A percentile compares a stretch with the other conserved stretches of the same genome.
These are phyloP conservation scores for Corythaixoides concolor DNA, from an alignment of 2,113 vertebrate species.

Conservation along the genomic window DNA sequence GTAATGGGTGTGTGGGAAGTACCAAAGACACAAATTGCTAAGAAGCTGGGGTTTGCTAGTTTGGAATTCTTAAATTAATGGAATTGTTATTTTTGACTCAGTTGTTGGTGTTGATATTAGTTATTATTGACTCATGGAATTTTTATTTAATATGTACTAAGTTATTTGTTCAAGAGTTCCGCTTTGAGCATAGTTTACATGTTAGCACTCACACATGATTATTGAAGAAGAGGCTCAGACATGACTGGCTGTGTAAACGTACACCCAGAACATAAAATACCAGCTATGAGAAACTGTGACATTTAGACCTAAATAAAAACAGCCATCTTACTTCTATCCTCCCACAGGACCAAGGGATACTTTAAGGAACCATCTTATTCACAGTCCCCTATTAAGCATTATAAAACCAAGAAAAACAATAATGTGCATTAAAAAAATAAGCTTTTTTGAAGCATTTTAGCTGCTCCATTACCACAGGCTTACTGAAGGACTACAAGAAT, in stretches of 20 bases:
- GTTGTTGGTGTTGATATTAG: background rate
- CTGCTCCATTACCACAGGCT: background rate
- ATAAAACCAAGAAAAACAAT: background rate
- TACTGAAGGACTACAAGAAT: background rate
- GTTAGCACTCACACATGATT: background rate
- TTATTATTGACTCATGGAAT: background rate
- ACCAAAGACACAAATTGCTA: background rate
- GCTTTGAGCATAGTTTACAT: background rate
- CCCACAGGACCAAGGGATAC: background rate
- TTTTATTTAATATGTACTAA: background rate
- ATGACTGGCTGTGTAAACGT: background rate
- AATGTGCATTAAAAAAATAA: background rate
- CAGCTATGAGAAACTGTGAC: background rate
- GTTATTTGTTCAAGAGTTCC: background rate
- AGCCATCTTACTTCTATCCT: background rate
- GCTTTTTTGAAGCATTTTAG: background rate
- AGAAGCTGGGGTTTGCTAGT: background rate
- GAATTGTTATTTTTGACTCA: background rate
- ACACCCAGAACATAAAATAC: background rate
- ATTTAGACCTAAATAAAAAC: background rate
- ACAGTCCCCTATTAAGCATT: background rate
- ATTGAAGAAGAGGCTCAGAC: background rate
- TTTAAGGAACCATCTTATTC: background rate
- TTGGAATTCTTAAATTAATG: background rate
- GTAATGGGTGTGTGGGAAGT: background rate